phyloP scores from a whole-genome alignment of 2,888 invertebrate genomes.

The Chrysomela aeneicollis region DNA sequence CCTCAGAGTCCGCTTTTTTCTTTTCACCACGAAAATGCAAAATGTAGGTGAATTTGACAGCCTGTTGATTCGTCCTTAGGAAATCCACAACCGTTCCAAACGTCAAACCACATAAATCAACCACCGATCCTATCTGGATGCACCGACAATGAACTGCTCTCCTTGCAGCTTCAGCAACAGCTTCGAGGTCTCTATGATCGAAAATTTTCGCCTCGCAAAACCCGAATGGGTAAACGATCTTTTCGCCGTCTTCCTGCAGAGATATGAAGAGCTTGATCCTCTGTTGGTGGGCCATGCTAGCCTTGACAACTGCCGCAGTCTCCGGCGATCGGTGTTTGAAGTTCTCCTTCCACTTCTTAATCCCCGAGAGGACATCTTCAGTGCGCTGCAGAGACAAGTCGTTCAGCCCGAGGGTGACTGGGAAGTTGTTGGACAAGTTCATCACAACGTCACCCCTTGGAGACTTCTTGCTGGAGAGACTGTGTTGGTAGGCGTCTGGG shows the following conservation, averaged over 20 bases:
- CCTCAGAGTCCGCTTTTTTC: constrained; percentile 20
- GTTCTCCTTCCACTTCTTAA: constrained; percentile 44
- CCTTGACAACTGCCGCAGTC: constrained; percentile 31
- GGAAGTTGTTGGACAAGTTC: constrained; percentile 41
- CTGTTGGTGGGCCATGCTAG: constrained; percentile 28
- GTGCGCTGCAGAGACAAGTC: constrained; percentile 33
- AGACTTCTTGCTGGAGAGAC: constrained; percentile 8
- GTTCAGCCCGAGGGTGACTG: constrained; percentile 39
- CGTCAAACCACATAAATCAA: constrained; percentile 35
- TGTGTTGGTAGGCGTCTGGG: constrained; percentile 47
- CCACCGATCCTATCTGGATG: constrained; percentile 37
- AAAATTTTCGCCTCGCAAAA: constrained; percentile 17
- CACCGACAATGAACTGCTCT: constrained; percentile 28
- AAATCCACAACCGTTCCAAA: constrained; percentile 43
- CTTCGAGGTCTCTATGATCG: constrained; percentile 36
- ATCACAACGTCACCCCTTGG: constrained; percentile 10
- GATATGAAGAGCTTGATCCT: constrained; percentile 42
- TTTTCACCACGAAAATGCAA: constrained; percentile 39
- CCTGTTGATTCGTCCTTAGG: constrained; percentile 28
- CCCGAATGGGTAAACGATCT: constrained; percentile 43
- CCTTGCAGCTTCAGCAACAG: constrained; percentile 38
- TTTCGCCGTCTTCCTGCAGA: constrained; percentile 40
- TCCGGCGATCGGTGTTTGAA: constrained; percentile 32
- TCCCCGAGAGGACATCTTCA: constrained; percentile 34
- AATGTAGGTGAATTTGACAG: constrained; percentile 40